Evolutionary conservation across 2,113 vertebrate genomes (phyloP).

Genomic region (Ptyas mucosa): DNA sequence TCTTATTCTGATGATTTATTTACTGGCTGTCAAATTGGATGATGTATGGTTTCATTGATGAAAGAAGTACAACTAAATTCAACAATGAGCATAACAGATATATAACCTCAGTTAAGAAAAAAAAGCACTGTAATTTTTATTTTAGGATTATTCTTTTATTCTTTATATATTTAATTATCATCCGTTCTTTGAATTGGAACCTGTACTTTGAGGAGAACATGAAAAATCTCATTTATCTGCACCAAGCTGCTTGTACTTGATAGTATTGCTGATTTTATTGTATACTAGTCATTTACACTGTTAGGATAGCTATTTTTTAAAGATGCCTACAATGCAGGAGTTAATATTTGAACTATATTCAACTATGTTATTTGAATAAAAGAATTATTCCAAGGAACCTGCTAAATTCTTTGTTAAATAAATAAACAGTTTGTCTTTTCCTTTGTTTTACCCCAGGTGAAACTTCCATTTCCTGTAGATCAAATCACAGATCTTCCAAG

Average conservation of each 20-base stretch:
- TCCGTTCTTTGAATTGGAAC: background rate
- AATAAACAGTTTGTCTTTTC: conserved; percentile 19
- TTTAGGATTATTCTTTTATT: background rate
- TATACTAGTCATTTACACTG: conserved; percentile 13
- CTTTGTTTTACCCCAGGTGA: conserved; percentile 80
- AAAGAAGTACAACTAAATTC: background rate
- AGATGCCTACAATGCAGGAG: background rate
- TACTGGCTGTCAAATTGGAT: background rate
- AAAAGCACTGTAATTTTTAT: background rate
- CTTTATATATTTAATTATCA: background rate
- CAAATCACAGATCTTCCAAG: conserved; percentile 99
- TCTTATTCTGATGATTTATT: background rate
- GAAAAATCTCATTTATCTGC: background rate
- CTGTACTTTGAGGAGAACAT: background rate
- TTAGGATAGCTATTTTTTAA: background rate
- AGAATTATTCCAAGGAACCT: background rate
- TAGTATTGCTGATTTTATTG: conserved; percentile 17
- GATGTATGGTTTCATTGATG: background rate
- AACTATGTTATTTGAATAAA: conserved; percentile 2
- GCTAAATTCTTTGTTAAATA: background rate
- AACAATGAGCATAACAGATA: background rate
- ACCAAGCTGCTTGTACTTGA: background rate
- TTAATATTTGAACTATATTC: conserved; percentile 10
- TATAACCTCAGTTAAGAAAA: too few relatives aligned
- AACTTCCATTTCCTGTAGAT: conserved; percentile 98